Evolutionary conservation across 2,113 vertebrate genomes (phyloP), one percentile per base, ranked within the genome.

Genomic region (Rhodinocichla rosea): DNA sequence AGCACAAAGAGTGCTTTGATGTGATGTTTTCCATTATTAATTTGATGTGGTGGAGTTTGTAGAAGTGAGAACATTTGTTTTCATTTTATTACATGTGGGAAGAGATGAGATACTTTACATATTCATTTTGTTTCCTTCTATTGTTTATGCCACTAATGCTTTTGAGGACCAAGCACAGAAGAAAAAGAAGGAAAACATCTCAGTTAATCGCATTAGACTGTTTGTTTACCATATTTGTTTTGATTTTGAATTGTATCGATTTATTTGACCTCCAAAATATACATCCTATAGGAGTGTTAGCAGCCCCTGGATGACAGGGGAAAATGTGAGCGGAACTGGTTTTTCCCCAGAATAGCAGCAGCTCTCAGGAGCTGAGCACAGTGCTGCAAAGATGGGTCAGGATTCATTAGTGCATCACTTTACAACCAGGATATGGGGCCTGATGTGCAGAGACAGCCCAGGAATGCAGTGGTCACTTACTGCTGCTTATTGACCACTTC

Each of bases 21-120:
- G 95, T 94, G 96, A 98, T 90, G 95, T 93, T 97, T 97, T 98
- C 97, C 97, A 97, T 98, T 98, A 98, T 98, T 98, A 97, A 98
- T 98, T 97, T 97, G 97, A 98, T 97, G 96, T 94, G 89, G 90
- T 95, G 68, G 97, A 92, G 91, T 97, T 97, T 97, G 91, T 78
- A 97, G 96, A 96, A 95, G 95, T 89, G 90, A 91, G 92, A 93
- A 94, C 88, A 97, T 96, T 96, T 94, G 95, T 97, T 97, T 96
- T 96, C 93, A 85, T 96, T 97, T 97, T 95, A 94, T 94, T 97
- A 91, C 63, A 76, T 24, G 23, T 94, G 91, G 81, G 74, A 79
- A 91, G 87, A 70, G 42, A 69, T 73, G 39, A 91, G 87, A 83
- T 82, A 83, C 39, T 95, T 95, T 96, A 84, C 92, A 96, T 97